A percentile compares a stretch with the other conserved stretches of the same genome.
Conservation (phyloP, 2,888 invertebrate species). For the Phalera bucephala region DNA sequence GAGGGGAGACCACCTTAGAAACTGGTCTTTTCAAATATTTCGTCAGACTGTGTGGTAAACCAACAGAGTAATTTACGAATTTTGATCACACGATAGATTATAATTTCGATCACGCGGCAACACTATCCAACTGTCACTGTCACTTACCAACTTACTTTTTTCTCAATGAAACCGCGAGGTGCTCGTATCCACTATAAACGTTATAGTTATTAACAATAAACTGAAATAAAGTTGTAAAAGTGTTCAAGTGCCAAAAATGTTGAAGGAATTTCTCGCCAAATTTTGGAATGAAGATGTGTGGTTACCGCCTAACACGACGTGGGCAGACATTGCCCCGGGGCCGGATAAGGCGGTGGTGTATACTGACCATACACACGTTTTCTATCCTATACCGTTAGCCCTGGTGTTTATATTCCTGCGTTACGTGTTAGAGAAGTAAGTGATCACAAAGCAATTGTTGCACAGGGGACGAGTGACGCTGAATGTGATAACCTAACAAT, state of each 20-base stretch:
- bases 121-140: too few species aligned
- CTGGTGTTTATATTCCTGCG: conserved; percentile 89
- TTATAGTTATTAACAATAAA: neutral
- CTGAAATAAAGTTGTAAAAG: conserved; percentile 4
- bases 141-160: conserved; percentile 16
- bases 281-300: conserved; percentile 95
- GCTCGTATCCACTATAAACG: conserved; percentile 17
- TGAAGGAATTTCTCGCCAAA: conserved; percentile 67
- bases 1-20: too few species aligned
- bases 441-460: conserved; percentile 32
- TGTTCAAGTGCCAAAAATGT: conserved; percentile 49
- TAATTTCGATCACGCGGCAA: too few species aligned
- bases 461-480: conserved; percentile 25
- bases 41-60: too few species aligned
- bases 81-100: too few species aligned
- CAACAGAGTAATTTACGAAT: too few species aligned
- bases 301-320: conserved; percentile 95
- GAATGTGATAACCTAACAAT: conserved; percentile 28
- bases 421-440: conserved; percentile 93
- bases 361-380: conserved; percentile 91
- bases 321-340: conserved; percentile 92
- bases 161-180: conserved; percentile 34
- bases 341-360: conserved; percentile 88
- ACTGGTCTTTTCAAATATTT: too few species aligned
- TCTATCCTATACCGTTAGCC: conserved; percentile 93